Evolutionary conservation across 92 coral and sea anemone species (phyloP).

Genomic region (Plumapathes pennacea): DNA sequence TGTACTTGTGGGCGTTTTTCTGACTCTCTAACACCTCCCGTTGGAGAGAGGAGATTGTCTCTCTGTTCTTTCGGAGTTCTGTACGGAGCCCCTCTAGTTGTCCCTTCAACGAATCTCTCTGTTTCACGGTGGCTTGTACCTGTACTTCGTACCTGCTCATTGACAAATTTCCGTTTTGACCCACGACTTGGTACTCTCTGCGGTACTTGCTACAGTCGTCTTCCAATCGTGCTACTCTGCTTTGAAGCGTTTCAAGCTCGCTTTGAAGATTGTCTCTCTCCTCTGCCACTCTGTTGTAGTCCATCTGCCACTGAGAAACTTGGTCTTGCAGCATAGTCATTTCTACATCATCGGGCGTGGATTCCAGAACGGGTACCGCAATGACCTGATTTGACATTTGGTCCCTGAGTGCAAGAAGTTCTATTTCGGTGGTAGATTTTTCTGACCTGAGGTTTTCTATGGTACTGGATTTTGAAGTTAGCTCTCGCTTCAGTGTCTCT

Average conservation of each 20-base stretch:
- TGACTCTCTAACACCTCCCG: slow-evolving; percentile 78
- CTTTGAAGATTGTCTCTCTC: slow-evolving; percentile 70
- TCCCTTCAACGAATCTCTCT: slow-evolving; percentile 70
- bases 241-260: slow-evolving; percentile 53
- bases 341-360: slow-evolving; percentile 87
- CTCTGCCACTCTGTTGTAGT: slow-evolving; percentile 52
- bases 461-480: slow-evolving; percentile 48
- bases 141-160: slow-evolving; percentile 77
- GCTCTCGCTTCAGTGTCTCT: slow-evolving; percentile 87
- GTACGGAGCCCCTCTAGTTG: slow-evolving; percentile 75
- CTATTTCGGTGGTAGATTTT: slow-evolving; percentile 80
- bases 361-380: slow-evolving; percentile 75
- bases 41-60: slow-evolving; percentile 66
- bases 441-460: slow-evolving; percentile 76
- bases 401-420: slow-evolving; percentile 74
- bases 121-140: slow-evolving; percentile 68
- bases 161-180: slow-evolving; percentile 64
- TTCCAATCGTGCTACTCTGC: slow-evolving; percentile 48
- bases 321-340: slow-evolving; percentile 57
- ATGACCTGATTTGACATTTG: slow-evolving; percentile 72
- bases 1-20: slow-evolving; percentile 68
- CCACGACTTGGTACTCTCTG: slow-evolving; percentile 64
- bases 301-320: slow-evolving; percentile 63
- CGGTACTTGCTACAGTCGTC: slow-evolving; percentile 69
- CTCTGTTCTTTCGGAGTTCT: slow-evolving; percentile 69